Percentiles rank a stretch among this genome's conserved stretches.
phyloP scores from a whole-genome alignment of 2,113 vertebrate species.

The Ceyx cyanopectus region DNA sequence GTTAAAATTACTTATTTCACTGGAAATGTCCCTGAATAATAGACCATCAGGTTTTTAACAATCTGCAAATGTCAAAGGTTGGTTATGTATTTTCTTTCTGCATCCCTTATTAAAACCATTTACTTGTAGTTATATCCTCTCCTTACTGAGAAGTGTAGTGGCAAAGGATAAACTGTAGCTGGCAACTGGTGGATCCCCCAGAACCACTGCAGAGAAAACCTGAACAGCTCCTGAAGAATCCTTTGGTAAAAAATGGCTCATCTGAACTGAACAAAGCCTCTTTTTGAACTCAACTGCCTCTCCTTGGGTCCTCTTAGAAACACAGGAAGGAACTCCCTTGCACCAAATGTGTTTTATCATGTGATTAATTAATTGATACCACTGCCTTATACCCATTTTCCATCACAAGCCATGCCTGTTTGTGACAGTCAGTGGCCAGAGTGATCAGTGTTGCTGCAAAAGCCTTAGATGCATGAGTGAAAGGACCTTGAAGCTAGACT shows the following conservation, averaged over 20 bases:
- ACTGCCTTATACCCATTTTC: not conserved
- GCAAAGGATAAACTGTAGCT: not conserved
- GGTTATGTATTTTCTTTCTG: not conserved
- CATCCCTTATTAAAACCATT: not conserved
- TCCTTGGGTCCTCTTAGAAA: not conserved
- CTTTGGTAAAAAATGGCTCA: not conserved
- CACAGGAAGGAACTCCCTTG: fast-evolving
- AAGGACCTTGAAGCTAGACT: not conserved
- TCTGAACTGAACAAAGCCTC: not conserved
- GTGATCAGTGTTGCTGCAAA: fast-evolving
- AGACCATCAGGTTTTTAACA: not conserved
- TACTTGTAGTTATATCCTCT: not conserved
- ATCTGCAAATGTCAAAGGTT: not conserved
- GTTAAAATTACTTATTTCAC: not conserved
- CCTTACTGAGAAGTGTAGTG: not conserved
- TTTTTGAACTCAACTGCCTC: not conserved
- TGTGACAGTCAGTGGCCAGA: not conserved
- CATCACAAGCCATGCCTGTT: not conserved
- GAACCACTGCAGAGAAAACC: not conserved
- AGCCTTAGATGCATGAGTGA: not conserved
- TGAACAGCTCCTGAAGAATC: not conserved
- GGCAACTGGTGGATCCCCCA: not conserved
- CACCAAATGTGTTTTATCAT: not conserved
- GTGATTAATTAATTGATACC: not conserved
- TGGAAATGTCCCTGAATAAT: not conserved